Base-by-base conservation (phyloP, 2,888 invertebrate genomes). In the Helicoverpa assulta region DNA sequence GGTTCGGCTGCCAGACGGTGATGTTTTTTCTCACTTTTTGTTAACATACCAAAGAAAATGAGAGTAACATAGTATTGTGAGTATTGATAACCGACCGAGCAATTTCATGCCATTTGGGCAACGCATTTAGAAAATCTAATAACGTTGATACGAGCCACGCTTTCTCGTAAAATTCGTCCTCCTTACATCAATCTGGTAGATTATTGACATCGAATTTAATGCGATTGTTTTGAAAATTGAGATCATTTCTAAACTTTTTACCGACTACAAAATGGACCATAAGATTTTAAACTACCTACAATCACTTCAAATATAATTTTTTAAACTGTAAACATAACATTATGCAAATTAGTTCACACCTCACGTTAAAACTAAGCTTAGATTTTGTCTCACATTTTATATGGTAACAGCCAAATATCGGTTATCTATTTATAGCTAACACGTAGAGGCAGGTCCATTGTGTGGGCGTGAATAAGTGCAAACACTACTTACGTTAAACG, bases 71-170 rank as follows among this genome's bases (percentile, higher is more conserved):
- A 73, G 70, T 72, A 84, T 86, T 84, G 82, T 84, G 82, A 86
- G 79, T 74, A 87, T 86, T 85, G 86, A 82, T 86, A 84, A 80
- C 75, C 73, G 61, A 71, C 76, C 80, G 74, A 75, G 73, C 86
- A 90, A 91, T 91, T 92, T 91, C 88, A 90, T 89, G 91, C 87
- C 80, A 83, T 89, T 90, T 87, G 81, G 79, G 62, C 84, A 83
- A 77, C 80, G 80, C 79, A 77, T 82, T 81, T 84, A 82, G 77
- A 82, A 87, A 86, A 79, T 71, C 56, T 86, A 86, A 84, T 81
- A 79, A 74, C 71, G 52, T 77, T 66, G 77, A 85, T 86, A 80
- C 74, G 74, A 76, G 66, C 69, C 75, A 66, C 80, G 79, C 92
- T 92, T 91, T 92, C 92, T 88, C 92, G 79, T 82, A 75, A 88